phyloP scores from a whole-genome alignment of 1,140 invertebrate species.

The Bombus terrestris region DNA sequence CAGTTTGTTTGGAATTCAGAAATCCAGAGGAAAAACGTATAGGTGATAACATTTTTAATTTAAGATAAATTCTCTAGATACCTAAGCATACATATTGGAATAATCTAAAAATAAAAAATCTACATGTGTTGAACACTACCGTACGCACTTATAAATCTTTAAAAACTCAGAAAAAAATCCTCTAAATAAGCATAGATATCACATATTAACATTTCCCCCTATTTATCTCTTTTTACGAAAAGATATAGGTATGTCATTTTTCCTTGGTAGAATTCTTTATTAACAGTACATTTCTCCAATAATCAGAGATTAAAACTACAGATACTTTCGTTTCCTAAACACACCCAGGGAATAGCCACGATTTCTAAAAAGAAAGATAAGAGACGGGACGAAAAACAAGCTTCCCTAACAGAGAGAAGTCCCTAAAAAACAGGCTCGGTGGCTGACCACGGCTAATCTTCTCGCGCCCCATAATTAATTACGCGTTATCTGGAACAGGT shows the following conservation, averaged over 20 bases:
- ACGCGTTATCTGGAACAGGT: slow-evolving; percentile 19
- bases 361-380: background rate
- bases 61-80: too few relatives aligned
- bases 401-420: background rate
- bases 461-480: slow-evolving; percentile 42
- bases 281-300: background rate
- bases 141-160: background rate
- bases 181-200: too few relatives aligned
- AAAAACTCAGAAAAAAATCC: too few relatives aligned
- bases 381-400: background rate
- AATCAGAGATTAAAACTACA: background rate
- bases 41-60: too few relatives aligned
- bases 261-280: background rate
- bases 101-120: too few relatives aligned
- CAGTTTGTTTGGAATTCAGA: too few relatives aligned
- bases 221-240: too few relatives aligned
- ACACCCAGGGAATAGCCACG: background rate
- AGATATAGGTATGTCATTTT: background rate
- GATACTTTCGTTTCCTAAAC: background rate
- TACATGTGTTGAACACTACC: background rate
- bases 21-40: too few relatives aligned
- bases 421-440: background rate
- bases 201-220: too few relatives aligned
- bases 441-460: slow-evolving; percentile 22
- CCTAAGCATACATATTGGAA: too few relatives aligned